These are phyloP conservation scores for Crocuta crocuta DNA, from an alignment of 2,113 vertebrate species.

Conservation along the genomic window DNA sequence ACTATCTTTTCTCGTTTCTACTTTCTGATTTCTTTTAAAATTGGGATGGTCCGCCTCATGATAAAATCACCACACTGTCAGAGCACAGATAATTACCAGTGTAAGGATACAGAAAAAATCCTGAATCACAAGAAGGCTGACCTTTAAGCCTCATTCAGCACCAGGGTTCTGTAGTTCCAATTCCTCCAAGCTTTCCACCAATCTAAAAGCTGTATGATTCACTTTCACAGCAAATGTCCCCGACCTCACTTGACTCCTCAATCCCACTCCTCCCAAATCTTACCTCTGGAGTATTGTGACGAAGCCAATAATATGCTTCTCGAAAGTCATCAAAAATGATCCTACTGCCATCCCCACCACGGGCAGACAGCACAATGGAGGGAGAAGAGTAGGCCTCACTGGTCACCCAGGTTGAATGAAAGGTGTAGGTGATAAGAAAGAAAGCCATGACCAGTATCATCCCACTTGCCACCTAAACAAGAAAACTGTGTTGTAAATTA, in stretches of 20 bases:
- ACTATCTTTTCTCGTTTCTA: background rate
- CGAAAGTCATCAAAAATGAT: conserved; percentile 99
- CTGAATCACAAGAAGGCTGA: background rate
- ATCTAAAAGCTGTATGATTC: conserved; percentile 12
- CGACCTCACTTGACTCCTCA: background rate
- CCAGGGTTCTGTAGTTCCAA: background rate
- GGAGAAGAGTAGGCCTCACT: conserved; percentile 99
- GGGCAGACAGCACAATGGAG: conserved; percentile 97
- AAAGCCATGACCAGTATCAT: conserved; percentile 99
- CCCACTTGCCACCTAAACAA: conserved; percentile 95
- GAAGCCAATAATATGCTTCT: conserved; percentile 99
- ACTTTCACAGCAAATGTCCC: background rate
- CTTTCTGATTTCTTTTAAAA: background rate
- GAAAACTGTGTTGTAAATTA: background rate
- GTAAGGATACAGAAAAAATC: background rate
- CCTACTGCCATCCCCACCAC: conserved; percentile 96
- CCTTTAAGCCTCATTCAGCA: conserved; percentile 18
- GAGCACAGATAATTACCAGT: background rate
- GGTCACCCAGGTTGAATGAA: conserved; percentile 99
- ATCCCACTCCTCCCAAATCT: conserved; percentile 13
- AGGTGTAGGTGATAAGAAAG: conserved; percentile 99
- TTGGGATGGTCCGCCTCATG: background rate
- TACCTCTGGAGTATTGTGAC: conserved; percentile 99
- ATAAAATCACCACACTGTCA: conserved; percentile 28
- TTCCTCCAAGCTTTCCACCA: background rate